Percentiles rank a stretch among this genome's conserved stretches.
These are phyloP conservation scores for Orchestia grillus DNA, from an alignment of 1,140 invertebrate species.

Conservation along the genomic window DNA sequence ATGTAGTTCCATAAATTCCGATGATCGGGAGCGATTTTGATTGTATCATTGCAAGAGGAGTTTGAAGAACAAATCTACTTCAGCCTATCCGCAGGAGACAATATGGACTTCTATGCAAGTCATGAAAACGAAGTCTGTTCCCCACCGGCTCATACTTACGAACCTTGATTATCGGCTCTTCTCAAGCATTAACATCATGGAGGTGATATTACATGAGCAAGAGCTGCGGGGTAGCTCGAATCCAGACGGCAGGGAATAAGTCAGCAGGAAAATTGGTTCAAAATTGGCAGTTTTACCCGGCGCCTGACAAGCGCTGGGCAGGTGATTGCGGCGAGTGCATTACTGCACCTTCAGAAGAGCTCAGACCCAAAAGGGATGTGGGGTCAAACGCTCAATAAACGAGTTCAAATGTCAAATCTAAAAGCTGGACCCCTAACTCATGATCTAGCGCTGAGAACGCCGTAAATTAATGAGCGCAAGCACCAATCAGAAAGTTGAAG, in stretches of 20 bases:
- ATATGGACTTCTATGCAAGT: not conserved
- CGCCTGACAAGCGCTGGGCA: not conserved
- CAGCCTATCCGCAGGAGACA: not conserved
- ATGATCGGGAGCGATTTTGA: not conserved
- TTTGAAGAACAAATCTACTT: not conserved
- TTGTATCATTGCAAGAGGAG: not conserved
- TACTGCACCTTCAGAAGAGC: not conserved
- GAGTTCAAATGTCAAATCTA: not conserved
- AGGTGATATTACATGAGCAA: not conserved
- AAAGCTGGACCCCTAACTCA: not conserved
- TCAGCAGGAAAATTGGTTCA: not conserved
- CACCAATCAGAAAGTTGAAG: not conserved
- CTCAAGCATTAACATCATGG: not conserved
- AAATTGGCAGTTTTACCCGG: not conserved
- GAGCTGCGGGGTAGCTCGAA: not conserved
- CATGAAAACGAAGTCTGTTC: not conserved
- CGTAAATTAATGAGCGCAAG: not conserved
- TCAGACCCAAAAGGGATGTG: not conserved
- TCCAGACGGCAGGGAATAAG: not conserved
- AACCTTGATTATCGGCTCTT: not conserved
- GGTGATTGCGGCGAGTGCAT: not conserved
- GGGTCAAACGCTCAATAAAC: not conserved
- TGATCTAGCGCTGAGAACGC: not conserved
- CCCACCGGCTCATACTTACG: not conserved
- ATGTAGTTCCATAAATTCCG: not conserved